These are phyloP conservation scores for Agrotis segetum DNA, from an alignment of 2,888 invertebrate genomes.

Conservation along the genomic window DNA sequence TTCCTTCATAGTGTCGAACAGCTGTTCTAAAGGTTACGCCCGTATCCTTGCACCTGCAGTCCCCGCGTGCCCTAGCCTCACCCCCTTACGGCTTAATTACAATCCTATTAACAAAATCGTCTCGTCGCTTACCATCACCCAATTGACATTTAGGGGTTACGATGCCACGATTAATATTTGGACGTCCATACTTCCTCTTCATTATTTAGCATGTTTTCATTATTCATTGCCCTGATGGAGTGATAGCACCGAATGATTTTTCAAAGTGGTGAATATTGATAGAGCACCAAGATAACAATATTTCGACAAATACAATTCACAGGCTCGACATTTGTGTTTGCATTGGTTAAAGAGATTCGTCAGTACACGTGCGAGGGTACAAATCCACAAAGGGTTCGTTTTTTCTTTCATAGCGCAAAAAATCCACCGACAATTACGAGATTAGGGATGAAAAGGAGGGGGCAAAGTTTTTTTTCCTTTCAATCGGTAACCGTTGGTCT, in stretches of 20 bases:
- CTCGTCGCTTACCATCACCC: constrained; percentile 74
- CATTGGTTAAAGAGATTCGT: constrained; percentile 81
- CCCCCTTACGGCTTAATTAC: constrained; percentile 81
- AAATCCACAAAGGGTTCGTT: constrained; percentile 83
- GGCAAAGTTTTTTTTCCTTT: constrained; percentile 75
- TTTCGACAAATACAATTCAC: constrained; percentile 78
- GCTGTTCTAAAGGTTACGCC: constrained; percentile 89
- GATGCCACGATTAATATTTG: constrained; percentile 71
- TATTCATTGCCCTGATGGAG: constrained; percentile 68
- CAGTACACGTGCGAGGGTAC: constrained; percentile 86
- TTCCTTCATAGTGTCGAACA: constrained; percentile 83
- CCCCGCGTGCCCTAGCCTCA: constrained; percentile 70
- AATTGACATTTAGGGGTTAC: constrained; percentile 75
- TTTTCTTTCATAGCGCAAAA: constrained; percentile 82
- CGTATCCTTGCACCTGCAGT: constrained; percentile 86
- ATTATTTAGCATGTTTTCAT: constrained; percentile 69
- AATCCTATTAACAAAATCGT: constrained; percentile 84
- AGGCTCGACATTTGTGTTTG: constrained; percentile 73
- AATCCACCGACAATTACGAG: constrained; percentile 86
- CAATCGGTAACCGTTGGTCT: constrained; percentile 76
- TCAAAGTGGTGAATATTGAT: constrained; percentile 65
- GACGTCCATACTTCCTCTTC: constrained; percentile 67
- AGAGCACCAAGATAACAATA: constrained; percentile 75
- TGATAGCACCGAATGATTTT: constrained; percentile 69
- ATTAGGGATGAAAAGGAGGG: constrained; percentile 85